Base-by-base conservation (phyloP, 2,888 invertebrate species). In the Eristalis pertinax region DNA sequence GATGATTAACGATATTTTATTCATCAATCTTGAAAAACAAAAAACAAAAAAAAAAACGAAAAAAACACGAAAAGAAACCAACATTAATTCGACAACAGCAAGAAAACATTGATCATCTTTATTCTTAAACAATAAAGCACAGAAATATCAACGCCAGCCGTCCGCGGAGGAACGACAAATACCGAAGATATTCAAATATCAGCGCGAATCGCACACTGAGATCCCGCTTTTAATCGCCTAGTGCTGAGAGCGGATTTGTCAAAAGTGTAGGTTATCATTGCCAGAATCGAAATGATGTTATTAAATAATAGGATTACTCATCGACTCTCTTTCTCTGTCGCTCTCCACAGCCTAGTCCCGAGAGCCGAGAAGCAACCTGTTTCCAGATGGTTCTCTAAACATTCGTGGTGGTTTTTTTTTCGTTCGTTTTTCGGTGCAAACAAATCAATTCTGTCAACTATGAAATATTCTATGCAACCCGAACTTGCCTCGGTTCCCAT, bases 231-330 rank as follows among this genome's bases (percentile, higher is more conserved):
- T 26, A 68, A 62, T 67, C 73, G 60, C 62, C n/a, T 43, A 38
- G 5, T 43, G 62, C 32, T 60, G 65, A 26, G 58, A 41, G 60
- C 60, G 35, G 72, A 73, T 73, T 73, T 62, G 73, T 68, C 73
- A 67, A 79, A 43, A 62, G 50, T 15, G 60, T 56, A 56, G 38
- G 50, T 56, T 80, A 60, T 62, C 43, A 35, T 67, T 43, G 43
- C 56, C 29, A 26, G 62, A 74, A 74, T 73, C 38, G 29, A 35
- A 43, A 50, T 67, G 43, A 62, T 19, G 62, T 69, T 63, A 69
- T 63, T 63, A 62, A 77, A 69, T 50, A 80, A 74, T 68, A 56
- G 73, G 73, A 80, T 80, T 80, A 80, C 80, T 74, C 73, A 80
- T 74, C 60, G 63, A n/a, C 1, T 63, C 35, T 69, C 29, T 26